Base-by-base conservation (phyloP, 2,888 invertebrate species). In the Andrena trimmerana region DNA sequence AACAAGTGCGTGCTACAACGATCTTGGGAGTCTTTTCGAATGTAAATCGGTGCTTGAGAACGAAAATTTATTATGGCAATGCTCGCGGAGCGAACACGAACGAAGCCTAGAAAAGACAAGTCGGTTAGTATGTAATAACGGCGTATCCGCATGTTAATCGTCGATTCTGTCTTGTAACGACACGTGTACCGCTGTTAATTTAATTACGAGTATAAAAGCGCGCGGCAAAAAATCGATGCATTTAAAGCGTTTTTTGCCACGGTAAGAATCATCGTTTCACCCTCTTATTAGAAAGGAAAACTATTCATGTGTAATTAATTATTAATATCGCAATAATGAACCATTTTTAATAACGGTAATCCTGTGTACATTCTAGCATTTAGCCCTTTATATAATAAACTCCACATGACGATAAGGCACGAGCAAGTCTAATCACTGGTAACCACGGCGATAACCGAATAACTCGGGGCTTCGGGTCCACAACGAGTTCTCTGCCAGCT, bases 331-430 rank as follows among this genome's bases (percentile, higher is more conserved):
- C 92, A 92, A 92, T 91, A 92, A 92, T 91, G 90, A 92, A 92
- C 92, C 42, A 91, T 92, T 93, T 93, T 92, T 91, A 92, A 92
- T 92, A 92, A 93, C 91, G 92, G 92, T 57, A 57, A 92, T 90
- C 91, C 91, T 93, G 93, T 93, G 92, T 92, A 92, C 91, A 92
- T 93, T 93, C 89, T 92, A 93, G 92, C 91, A 89, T 92, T 57
- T 93, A 93, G 93, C 90, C 91, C 92, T 93, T 93, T 92, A 92
- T 93, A 92, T 91, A 93, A 93, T 93, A 93, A 93, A 93, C 90
- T 92, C 91, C 91, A 92, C 90, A 88, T 91, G 90, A 93, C 90
- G 91, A 92, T 89, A 88, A 91, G 72, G 59, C 68, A 78, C 57
- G 36, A 33, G 42, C 54, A 24, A 59, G 73, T 78, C 54, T 75